A percentile compares a stretch with the other conserved stretches of the same genome.
phyloP scores from a whole-genome alignment of 2,888 invertebrate species.

The Yponomeuta cagnagella region DNA sequence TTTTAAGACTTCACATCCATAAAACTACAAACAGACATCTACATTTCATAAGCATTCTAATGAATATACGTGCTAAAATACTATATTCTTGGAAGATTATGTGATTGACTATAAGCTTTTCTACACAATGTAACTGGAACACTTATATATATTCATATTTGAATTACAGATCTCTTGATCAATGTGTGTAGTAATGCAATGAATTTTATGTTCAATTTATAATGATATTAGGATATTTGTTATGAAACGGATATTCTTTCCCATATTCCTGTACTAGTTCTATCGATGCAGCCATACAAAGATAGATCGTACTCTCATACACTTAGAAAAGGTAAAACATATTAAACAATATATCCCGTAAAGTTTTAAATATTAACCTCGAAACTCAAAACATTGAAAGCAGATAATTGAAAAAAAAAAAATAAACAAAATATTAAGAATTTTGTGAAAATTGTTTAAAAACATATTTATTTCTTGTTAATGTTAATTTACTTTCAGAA shows the following conservation, averaged over 20 bases:
- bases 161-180: no score
- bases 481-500: neutral
- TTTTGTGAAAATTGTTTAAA: neutral
- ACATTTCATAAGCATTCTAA: neutral
- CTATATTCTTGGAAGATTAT: conserved; percentile 47
- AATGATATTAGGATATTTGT: neutral
- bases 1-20: neutral
- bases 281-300: conserved; percentile 30
- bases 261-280: conserved; percentile 6
- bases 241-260: conserved; percentile 10
- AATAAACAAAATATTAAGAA: neutral
- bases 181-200: neutral
- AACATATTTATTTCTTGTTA: neutral
- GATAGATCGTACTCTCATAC: neutral
- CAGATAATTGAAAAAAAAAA: no score
- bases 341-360: neutral
- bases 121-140: neutral
- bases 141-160: neutral
- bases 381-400: neutral
- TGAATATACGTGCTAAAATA: neutral
- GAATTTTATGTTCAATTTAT: neutral
- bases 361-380: neutral
- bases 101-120: conserved; percentile 49
- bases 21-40: neutral
- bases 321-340: neutral